A percentile compares a stretch with the other conserved stretches of the same genome.
Evolutionary conservation across 2,113 vertebrate genomes (phyloP).

Genomic region (Ceuthmochares aereus): DNA sequence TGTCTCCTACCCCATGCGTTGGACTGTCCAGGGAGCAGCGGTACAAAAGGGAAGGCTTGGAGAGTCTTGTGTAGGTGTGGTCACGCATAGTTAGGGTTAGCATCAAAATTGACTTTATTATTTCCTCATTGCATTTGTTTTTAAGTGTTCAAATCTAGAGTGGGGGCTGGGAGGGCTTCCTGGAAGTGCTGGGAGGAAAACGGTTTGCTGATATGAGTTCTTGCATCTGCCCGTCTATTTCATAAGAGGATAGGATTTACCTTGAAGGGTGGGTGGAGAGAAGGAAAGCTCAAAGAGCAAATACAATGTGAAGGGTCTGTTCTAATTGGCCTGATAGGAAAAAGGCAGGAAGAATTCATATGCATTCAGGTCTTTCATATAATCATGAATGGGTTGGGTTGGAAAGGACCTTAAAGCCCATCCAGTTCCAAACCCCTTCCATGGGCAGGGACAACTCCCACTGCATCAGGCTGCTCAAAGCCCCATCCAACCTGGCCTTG

Average conservation of each 20-base stretch:
- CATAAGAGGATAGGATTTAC: not conserved
- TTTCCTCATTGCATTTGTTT: not conserved
- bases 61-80: not conserved
- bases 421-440: too few species aligned
- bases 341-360: not conserved
- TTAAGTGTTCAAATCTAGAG: not conserved
- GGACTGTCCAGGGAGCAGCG: not conserved
- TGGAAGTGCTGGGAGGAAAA: not conserved
- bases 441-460: too few species aligned
- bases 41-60: fast-evolving
- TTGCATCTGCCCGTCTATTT: not conserved
- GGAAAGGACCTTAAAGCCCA: too few species aligned
- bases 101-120: not conserved
- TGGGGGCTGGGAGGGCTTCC: not conserved
- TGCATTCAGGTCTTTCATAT: not conserved
- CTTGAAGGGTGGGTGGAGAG: not conserved
- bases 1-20: fast-evolving
- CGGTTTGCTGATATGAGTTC: not conserved
- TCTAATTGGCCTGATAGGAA: not conserved
- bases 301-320: fast-evolving
- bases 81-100: not conserved
- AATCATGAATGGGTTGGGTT: too few species aligned
- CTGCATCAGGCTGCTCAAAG: too few species aligned
- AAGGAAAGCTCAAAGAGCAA: not conserved
- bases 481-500: too few species aligned